Base-by-base conservation (phyloP, 2,113 vertebrate genomes). In the Silurus asotus region DNA sequence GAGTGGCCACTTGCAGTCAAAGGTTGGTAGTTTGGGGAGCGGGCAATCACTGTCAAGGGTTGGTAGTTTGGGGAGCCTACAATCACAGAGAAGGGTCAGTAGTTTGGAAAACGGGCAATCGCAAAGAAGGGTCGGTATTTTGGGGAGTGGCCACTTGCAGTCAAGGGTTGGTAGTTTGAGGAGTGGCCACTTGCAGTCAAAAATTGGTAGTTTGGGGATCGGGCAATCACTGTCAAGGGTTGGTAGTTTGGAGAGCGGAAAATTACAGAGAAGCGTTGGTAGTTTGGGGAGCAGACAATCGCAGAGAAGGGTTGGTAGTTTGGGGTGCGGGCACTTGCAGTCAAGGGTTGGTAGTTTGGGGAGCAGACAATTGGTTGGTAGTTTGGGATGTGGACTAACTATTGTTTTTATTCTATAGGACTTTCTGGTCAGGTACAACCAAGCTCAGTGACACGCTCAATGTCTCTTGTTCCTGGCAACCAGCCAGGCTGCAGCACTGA, bases 401-500 rank as follows among this genome's bases (percentile, higher is more conserved):
- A 37, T 9, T 59, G 7, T 19, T 74, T 81, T 86, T 86, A 85
- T 59, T 45, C 13, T 17, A 80, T 90, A 96, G 96, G 94, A 84
- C 89, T 96, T 13, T 87, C 93, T 81, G 93, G 96, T 91, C 97
- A 96, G 93, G 94, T 96, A 91, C 97, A 97, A 91, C 95, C 96
- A 25, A 97, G 96, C 91, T 95, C 96, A 6, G 91, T 96, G 90
- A 97, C 97, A 93, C 97, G 97, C 90, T 94, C 96, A 84, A 95
- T 97, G 96, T 96, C 96, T 20, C 93, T 96, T 87, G 95, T 96
- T 88, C 95, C 97, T 82, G 95, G 96, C 55, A 96, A 93, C 91
- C 94, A 94, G 75, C 96, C 96, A 84, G 94, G 92, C 81, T 96
- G 96, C 90, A 92, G 94, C 86, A 93, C 94, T 55, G 97, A 98